phyloP scores from a whole-genome alignment of 2,888 invertebrate species.

The Amblyjoppa proteus region DNA sequence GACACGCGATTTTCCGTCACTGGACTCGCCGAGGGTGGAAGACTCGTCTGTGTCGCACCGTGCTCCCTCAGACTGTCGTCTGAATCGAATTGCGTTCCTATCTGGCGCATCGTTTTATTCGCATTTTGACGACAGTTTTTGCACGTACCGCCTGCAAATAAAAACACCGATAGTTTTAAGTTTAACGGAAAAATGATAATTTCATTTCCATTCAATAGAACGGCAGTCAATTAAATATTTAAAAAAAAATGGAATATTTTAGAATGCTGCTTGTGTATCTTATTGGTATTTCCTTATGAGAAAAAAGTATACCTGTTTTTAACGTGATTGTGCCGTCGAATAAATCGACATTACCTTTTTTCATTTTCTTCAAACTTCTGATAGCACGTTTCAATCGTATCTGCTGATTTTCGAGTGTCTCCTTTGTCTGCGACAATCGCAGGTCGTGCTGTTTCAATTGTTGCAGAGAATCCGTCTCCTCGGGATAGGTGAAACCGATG shows the following conservation, averaged over 20 bases:
- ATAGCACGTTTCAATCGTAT: conserved; percentile 86
- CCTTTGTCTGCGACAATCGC: conserved; percentile 88
- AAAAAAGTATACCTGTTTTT: neutral
- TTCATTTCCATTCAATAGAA: neutral
- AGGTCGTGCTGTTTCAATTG: conserved; percentile 89
- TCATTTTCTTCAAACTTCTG: conserved; percentile 84
- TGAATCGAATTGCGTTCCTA: conserved; percentile 80
- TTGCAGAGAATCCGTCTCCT: conserved; percentile 88
- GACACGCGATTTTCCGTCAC: conserved; percentile 76
- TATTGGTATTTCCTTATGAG: neutral
- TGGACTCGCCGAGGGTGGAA: conserved; percentile 70
- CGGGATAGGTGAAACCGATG: conserved; percentile 88
- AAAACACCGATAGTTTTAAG: neutral
- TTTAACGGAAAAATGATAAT: neutral
- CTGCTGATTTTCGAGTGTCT: conserved; percentile 88
- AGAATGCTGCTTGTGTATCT: neutral
- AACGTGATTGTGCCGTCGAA: conserved; percentile 8
- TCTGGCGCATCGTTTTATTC: conserved; percentile 79
- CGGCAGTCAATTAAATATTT: neutral
- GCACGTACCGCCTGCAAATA: conserved; percentile 74
- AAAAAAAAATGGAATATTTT: neutral
- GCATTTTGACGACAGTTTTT: conserved; percentile 77
- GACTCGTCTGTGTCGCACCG: conserved; percentile 80
- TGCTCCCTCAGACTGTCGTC: conserved; percentile 78
- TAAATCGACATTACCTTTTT: conserved; percentile 78